Conservation (phyloP, 2,797 vertebrate genomes). For the Galago senegalensis region DNA sequence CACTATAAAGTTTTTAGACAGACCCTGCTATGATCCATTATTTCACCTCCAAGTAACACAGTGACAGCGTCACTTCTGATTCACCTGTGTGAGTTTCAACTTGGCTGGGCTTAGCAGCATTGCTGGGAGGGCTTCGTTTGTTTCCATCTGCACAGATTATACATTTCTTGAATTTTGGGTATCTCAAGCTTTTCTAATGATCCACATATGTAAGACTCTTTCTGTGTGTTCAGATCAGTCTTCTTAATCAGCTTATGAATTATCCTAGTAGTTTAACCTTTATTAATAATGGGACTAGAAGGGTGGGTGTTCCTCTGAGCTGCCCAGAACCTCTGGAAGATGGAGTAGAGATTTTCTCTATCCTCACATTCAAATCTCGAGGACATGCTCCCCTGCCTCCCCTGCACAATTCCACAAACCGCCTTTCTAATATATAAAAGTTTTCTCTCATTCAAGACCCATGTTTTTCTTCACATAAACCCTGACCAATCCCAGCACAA, state of each 20-base stretch:
- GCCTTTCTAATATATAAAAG: not conserved
- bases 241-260: not conserved
- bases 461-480: not conserved
- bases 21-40: no score
- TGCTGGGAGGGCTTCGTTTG: no score
- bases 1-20: no score
- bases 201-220: no score
- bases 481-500: not conserved
- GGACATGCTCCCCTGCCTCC: not conserved
- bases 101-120: no score
- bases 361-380: not conserved
- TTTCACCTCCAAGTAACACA: no score
- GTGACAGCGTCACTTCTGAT: no score
- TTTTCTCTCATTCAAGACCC: not conserved
- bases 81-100: no score
- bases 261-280: slow-evolving; percentile 46
- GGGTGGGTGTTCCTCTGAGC: not conserved
- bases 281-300: not conserved
- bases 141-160: no score
- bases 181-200: no score
- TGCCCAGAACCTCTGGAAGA: not conserved
- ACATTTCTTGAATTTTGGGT: no score
- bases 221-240: no score
- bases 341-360: not conserved
- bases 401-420: not conserved